Evolutionary conservation across 2,888 invertebrate genomes (phyloP).

Genomic region (Odontocolon sp.): DNA sequence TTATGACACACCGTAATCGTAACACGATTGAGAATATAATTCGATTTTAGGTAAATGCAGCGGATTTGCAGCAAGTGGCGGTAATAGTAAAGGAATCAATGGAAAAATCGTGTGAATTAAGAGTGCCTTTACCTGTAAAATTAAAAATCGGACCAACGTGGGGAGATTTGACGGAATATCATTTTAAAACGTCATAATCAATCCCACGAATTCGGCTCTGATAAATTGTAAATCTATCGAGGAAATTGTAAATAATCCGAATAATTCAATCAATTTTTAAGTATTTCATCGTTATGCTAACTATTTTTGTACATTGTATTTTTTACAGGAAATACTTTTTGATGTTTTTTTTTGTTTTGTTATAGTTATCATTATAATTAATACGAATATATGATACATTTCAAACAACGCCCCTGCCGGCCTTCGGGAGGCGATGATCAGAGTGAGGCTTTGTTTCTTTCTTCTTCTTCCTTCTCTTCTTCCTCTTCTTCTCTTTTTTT

Average conservation of each 20-base stretch:
- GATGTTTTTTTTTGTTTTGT: constrained; percentile 79
- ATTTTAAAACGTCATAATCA: constrained; percentile 33
- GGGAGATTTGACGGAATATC: constrained; percentile 84
- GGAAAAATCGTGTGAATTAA: constrained; percentile 88
- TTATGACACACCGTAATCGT: constrained; percentile 2
- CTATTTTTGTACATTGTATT: constrained; percentile 18
- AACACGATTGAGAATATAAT: neutral
- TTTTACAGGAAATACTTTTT: constrained; percentile 71
- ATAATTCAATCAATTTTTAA: constrained; percentile 14
- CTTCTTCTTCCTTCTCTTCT: too few species aligned
- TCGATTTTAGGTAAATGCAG: constrained; percentile 83
- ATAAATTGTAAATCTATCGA: constrained; percentile 30
- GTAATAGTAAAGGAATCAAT: constrained; percentile 88
- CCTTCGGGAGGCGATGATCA: constrained; percentile 75
- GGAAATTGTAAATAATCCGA: constrained; percentile 41
- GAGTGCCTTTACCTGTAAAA: constrained; percentile 94
- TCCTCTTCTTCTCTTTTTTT: too few species aligned
- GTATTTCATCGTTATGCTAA: constrained; percentile 15
- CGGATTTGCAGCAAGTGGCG: constrained; percentile 83
- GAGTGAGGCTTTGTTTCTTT: constrained; percentile 60
- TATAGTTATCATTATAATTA: constrained; percentile 77
- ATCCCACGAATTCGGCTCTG: neutral
- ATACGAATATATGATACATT: constrained; percentile 81
- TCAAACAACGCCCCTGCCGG: constrained; percentile 79
- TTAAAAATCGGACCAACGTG: constrained; percentile 91